A percentile compares a stretch with the other conserved stretches of the same genome.
Evolutionary conservation across 2,797 vertebrate genomes (phyloP).

Genomic region (Melanotaenia maccullochi): DNA sequence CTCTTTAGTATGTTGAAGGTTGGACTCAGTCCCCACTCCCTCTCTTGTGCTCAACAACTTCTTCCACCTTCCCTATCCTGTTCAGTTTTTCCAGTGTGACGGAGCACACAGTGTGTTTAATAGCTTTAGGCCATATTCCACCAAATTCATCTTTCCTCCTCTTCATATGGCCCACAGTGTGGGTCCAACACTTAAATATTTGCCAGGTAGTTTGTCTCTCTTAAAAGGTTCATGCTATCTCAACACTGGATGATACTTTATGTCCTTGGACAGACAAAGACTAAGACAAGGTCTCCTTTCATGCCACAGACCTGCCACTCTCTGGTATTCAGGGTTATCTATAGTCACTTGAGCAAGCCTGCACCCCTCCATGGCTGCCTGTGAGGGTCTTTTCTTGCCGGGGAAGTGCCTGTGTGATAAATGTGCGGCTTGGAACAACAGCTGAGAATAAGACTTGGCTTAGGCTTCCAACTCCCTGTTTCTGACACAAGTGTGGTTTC

Average conservation of each 20-base stretch:
- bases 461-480: conserved; percentile 72
- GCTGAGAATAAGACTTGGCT: conserved; percentile 82
- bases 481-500: conserved; percentile 84
- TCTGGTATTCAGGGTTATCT: conserved; percentile 74
- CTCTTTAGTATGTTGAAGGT: conserved; percentile 68
- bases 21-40: conserved; percentile 44
- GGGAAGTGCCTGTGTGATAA: conserved; percentile 84
- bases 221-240: conserved; percentile 65
- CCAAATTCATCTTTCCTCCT: conserved; percentile 67
- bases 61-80: conserved; percentile 68
- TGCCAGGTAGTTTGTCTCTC: conserved; percentile 66
- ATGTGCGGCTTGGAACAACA: conserved; percentile 84
- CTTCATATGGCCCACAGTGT: conserved; percentile 64
- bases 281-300: conserved; percentile 76
- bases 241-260: conserved; percentile 66
- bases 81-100: conserved; percentile 76
- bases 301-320: conserved; percentile 69
- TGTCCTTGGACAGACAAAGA: conserved; percentile 62
- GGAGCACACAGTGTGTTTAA: conserved; percentile 68
- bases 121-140: conserved; percentile 72
- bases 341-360: conserved; percentile 62
- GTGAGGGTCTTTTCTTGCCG: conserved; percentile 70
- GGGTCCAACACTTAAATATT: conserved; percentile 67
- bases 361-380: conserved; percentile 60
- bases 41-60: conserved; percentile 57